Evolutionary conservation across 37 sponge, comb jelly and placozoan species (phyloP).

Genomic region (Spongia lamella): DNA sequence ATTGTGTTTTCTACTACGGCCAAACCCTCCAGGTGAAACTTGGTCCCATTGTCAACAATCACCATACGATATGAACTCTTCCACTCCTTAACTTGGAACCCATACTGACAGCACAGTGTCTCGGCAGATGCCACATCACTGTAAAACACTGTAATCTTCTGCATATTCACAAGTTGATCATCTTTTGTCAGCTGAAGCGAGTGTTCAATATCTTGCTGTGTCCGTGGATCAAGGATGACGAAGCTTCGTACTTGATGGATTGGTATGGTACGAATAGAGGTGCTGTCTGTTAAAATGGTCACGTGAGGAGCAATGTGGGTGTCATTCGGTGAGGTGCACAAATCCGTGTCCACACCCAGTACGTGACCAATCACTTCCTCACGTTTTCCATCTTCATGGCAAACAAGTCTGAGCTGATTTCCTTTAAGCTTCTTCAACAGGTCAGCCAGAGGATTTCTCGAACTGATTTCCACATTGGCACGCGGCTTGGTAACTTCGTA

Average conservation of each 20-base stretch:
- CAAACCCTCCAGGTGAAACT: constrained; percentile 70
- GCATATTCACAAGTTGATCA: constrained; percentile 57
- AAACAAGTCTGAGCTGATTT: neutral
- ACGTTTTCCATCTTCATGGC: neutral
- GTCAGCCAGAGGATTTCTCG: constrained; percentile 37
- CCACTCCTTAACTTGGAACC: constrained; percentile 73
- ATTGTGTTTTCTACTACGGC: constrained; percentile 84
- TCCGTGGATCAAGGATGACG: constrained; percentile 50
- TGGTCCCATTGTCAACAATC: constrained; percentile 31
- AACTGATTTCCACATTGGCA: constrained; percentile 51
- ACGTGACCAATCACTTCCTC: constrained; percentile 54
- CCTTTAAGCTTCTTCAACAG: constrained; percentile 56
- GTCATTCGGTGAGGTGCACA: neutral
- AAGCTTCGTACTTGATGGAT: constrained; percentile 39
- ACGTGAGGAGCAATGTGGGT: constrained; percentile 21
- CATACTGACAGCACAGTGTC: constrained; percentile 65
- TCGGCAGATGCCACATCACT: constrained; percentile 41
- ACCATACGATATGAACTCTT: constrained; percentile 83
- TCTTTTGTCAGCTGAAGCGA: constrained; percentile 69
- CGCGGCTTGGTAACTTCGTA: constrained; percentile 82
- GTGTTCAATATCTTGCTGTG: constrained; percentile 63
- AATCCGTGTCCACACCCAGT: constrained; percentile 63
- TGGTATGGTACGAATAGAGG: constrained; percentile 28
- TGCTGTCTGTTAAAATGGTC: constrained; percentile 45
- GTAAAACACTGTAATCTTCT: constrained; percentile 84